phyloP scores from a whole-genome alignment of 2,113 vertebrate genomes.

The Scophthalmus maximus region DNA sequence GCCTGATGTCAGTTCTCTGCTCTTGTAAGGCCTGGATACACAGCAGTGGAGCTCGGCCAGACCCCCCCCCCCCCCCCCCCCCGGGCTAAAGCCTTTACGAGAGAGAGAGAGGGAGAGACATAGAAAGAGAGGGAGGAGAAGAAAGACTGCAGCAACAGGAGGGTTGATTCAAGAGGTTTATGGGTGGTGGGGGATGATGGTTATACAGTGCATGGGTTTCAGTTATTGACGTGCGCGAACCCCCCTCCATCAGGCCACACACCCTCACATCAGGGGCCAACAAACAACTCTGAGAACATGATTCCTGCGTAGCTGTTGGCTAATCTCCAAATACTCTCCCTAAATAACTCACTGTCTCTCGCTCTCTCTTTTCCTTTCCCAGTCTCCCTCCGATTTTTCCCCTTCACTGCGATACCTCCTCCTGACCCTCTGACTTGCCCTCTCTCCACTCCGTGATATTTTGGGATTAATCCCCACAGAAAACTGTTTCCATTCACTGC shows the following conservation, averaged over 20 bases:
- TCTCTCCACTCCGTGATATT: constrained; percentile 70
- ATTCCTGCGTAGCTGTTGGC: constrained; percentile 73
- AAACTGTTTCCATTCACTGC: constrained; percentile 74
- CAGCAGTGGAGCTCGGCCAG: constrained; percentile 71
- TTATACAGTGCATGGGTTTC: constrained; percentile 47
- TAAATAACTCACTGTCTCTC: constrained; percentile 74
- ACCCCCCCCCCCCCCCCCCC: constrained; percentile 19
- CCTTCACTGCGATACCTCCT: constrained; percentile 51
- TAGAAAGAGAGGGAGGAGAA: constrained; percentile 17
- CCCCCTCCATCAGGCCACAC: constrained; percentile 21
- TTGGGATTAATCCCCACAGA: constrained; percentile 73
- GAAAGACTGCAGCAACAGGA: constrained; percentile 22
- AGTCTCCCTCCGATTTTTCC: constrained; percentile 58
- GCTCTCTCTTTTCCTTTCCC: constrained; percentile 59
- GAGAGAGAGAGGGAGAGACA: constrained; percentile 11
- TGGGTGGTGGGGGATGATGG: constrained; percentile 25
- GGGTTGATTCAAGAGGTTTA: constrained; percentile 51
- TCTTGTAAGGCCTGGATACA: constrained; percentile 82
- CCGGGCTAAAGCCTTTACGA: constrained; percentile 62
- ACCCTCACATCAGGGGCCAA: constrained; percentile 15
- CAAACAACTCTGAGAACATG: constrained; percentile 73
- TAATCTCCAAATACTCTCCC: constrained; percentile 76
- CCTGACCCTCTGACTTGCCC: constrained; percentile 67
- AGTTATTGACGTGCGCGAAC: constrained; percentile 39
- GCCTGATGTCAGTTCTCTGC: constrained; percentile 79